phyloP scores from a whole-genome alignment of 2,797 vertebrate species.

The Gymnopithys bicolor region DNA sequence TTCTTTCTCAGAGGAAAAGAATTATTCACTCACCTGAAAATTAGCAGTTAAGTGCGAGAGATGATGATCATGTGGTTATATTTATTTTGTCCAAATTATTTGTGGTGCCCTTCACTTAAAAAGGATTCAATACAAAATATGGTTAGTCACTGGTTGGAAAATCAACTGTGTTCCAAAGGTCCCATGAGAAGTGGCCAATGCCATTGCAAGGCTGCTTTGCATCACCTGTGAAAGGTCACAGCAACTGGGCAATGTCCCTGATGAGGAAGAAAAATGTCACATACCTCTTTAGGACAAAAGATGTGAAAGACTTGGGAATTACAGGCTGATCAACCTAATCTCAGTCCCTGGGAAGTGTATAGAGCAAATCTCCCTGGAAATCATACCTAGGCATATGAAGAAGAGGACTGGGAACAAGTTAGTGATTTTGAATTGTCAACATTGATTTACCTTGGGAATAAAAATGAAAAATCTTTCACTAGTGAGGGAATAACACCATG shows the following conservation, averaged over 20 bases:
- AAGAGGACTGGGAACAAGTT: not conserved
- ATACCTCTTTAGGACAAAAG: not conserved
- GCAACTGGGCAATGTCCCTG: not conserved
- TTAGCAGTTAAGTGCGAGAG: not conserved
- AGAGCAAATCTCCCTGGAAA: not conserved
- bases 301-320: not conserved
- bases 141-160: not conserved
- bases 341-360: not conserved
- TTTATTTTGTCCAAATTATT: not conserved
- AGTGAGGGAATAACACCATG: not conserved
- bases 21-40: conserved; percentile 7
- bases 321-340: not conserved
- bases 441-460: fast-evolving
- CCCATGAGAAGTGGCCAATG: not conserved
- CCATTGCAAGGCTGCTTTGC: not conserved
- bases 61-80: not conserved
- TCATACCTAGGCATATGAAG: not conserved
- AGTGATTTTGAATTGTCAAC: not conserved
- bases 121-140: not conserved
- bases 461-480: not conserved
- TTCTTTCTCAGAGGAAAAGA: not conserved
- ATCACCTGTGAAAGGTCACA: not conserved
- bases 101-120: not conserved
- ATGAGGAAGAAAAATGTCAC: not conserved
- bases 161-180: not conserved